phyloP scores from a whole-genome alignment of 37 sponge, comb jelly and placozoan genomes.

The Chondrilla cf. caribensis region DNA sequence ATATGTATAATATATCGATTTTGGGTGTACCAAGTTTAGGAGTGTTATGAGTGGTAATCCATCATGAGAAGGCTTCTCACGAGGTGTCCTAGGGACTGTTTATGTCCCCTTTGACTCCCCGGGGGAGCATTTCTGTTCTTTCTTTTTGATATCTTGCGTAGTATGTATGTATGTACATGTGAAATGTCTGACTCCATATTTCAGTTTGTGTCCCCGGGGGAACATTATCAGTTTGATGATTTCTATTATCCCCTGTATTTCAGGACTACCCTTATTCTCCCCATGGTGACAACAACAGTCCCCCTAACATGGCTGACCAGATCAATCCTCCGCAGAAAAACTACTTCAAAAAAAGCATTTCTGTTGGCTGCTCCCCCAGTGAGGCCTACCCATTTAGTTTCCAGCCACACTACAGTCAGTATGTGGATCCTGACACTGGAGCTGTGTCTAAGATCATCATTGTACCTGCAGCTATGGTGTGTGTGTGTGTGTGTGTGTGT shows the following conservation, averaged over 20 bases:
- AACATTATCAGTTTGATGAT: too few relatives aligned
- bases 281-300: constrained; percentile 63
- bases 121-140: too few relatives aligned
- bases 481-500: background rate
- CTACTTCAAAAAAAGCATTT: constrained; percentile 53
- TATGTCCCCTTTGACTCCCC: too few relatives aligned
- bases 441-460: constrained; percentile 53
- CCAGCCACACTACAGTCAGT: constrained; percentile 60
- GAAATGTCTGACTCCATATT: too few relatives aligned
- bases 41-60: too few relatives aligned
- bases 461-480: constrained; percentile 60
- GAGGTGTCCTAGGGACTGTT: too few relatives aligned
- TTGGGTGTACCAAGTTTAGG: too few relatives aligned
- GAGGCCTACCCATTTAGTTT: constrained; percentile 60
- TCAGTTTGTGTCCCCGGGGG: too few relatives aligned
- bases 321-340: constrained; percentile 43
- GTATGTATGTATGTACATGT: constrained; percentile 1
- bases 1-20: too few relatives aligned
- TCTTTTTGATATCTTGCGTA: too few relatives aligned
- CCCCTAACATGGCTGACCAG: constrained; percentile 63
- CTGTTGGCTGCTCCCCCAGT: constrained; percentile 52
- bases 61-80: too few relatives aligned
- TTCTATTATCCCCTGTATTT: too few relatives aligned
- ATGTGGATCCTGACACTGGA: constrained; percentile 57
- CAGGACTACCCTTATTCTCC: constrained; percentile 56